Percentiles rank a stretch among this genome's conserved stretches.
Conservation (phyloP, 2,888 invertebrate genomes). For the Pegoplata infirma region DNA sequence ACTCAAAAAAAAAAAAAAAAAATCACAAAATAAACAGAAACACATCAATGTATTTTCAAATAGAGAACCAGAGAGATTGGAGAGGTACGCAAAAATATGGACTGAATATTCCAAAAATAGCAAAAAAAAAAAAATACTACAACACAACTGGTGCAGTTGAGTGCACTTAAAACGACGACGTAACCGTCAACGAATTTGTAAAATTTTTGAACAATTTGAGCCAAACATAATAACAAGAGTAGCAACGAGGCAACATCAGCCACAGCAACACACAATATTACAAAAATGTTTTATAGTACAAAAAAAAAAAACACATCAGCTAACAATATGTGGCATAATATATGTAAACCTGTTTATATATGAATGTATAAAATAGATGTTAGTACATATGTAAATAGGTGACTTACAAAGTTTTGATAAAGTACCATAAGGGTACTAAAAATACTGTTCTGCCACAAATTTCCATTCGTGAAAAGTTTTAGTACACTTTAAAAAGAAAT, state of each 20-base stretch:
- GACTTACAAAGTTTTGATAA: too few species aligned
- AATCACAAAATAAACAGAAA: constrained; percentile 7
- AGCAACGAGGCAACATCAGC: constrained; percentile 29
- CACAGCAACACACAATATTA: constrained; percentile 5
- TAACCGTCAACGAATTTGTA: constrained; percentile 54
- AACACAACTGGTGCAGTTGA: constrained; percentile 54
- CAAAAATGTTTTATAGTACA: constrained; percentile 14
- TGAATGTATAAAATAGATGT: too few species aligned
- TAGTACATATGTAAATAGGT: too few species aligned
- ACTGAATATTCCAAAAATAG: constrained; percentile 34
- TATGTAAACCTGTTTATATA: background rate
- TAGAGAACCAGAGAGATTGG: background rate
- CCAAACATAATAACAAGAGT: constrained; percentile 44
- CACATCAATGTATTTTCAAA: background rate
- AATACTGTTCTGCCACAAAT: too few species aligned
- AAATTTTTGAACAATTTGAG: constrained; percentile 24
- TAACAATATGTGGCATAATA: constrained; percentile 31
- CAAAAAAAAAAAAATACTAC: constrained; percentile 9
- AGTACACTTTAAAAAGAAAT: too few species aligned
- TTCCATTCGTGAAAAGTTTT: too few species aligned
- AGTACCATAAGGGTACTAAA: too few species aligned
- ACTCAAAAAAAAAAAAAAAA: background rate
- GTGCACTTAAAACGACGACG: constrained; percentile 58
- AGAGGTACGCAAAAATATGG: constrained; percentile 28
- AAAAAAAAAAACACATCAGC: constrained; percentile 8